These are phyloP conservation scores for Cephus cinctus DNA, from an alignment of 1,140 invertebrate genomes.

Conservation along the genomic window DNA sequence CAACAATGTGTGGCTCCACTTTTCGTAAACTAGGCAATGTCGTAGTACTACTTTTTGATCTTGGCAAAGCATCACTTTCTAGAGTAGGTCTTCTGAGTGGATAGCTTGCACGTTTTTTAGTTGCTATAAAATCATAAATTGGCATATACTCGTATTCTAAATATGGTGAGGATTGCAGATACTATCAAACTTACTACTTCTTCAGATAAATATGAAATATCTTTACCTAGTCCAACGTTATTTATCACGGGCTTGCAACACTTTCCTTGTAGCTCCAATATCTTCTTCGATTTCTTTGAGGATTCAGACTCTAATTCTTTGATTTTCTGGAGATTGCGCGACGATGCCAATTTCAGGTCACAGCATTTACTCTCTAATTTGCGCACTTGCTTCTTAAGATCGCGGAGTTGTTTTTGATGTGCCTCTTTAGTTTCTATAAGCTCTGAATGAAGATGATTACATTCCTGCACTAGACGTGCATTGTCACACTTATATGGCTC, in stretches of 20 bases:
- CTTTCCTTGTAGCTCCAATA: conserved; percentile 61
- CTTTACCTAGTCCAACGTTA: conserved; percentile 44
- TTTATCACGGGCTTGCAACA: conserved; percentile 55
- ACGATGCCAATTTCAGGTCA: conserved; percentile 60
- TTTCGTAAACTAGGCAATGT: conserved; percentile 34
- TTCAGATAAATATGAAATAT: conserved; percentile 10
- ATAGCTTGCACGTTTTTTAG: conserved; percentile 44
- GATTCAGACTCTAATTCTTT: conserved; percentile 59
- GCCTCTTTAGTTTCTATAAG: conserved; percentile 67
- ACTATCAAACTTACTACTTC: conserved; percentile 3
- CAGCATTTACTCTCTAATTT: conserved; percentile 62
- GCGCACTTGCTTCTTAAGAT: conserved; percentile 60
- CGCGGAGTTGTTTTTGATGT: conserved; percentile 59
- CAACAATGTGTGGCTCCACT: conserved; percentile 40
- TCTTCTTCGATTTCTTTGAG: conserved; percentile 59
- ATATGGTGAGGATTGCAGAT: too few relatives aligned
- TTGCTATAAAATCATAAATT: too few relatives aligned
- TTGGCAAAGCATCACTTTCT: conserved; percentile 41
- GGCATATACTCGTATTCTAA: not conserved
- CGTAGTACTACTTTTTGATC: conserved; percentile 17
- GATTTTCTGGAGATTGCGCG: conserved; percentile 60
- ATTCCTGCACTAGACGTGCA: conserved; percentile 67
- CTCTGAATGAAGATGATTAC: conserved; percentile 70
- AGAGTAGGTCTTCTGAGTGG: conserved; percentile 43
- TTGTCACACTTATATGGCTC: conserved; percentile 74